These are phyloP conservation scores for Habrosyne pyritoides DNA, from an alignment of 2,888 invertebrate species.

Conservation along the genomic window DNA sequence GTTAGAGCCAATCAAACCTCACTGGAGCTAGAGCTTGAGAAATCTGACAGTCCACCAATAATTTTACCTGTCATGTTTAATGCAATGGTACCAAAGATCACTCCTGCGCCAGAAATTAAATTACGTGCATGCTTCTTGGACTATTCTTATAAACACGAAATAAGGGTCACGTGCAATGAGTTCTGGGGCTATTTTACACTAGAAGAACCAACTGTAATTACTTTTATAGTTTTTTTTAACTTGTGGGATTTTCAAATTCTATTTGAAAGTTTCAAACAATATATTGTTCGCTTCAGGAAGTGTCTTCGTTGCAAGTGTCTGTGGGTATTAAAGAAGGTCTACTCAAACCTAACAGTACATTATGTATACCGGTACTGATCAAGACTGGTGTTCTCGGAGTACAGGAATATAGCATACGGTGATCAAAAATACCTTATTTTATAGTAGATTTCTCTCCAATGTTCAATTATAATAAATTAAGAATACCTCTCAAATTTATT, in stretches of 20 bases:
- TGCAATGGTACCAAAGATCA: conserved; percentile 77
- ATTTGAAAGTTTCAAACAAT: too few species aligned
- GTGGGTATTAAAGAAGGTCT: conserved; percentile 62
- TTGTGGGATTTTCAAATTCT: too few species aligned
- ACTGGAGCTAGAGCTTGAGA: conserved; percentile 82
- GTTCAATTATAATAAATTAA: too few species aligned
- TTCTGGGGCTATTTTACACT: conserved; percentile 64
- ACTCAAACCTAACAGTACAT: conserved; percentile 71
- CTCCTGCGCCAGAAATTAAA: conserved; percentile 75
- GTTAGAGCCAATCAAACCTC: conserved; percentile 70
- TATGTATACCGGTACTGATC: conserved; percentile 69
- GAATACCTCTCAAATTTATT: too few species aligned
- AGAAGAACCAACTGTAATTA: conserved; percentile 30
- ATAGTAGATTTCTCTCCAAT: neutral
- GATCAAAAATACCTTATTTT: conserved; percentile 14
- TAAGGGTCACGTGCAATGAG: conserved; percentile 73
- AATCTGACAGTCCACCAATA: conserved; percentile 81
- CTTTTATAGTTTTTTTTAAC: too few species aligned
- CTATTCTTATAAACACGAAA: conserved; percentile 75
- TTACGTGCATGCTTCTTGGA: conserved; percentile 84
- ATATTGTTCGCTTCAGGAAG: conserved; percentile 49
- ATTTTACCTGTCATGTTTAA: conserved; percentile 78
- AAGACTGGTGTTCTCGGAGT: conserved; percentile 70
- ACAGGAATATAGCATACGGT: conserved; percentile 69
- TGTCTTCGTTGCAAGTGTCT: conserved; percentile 52